These are phyloP conservation scores for Sisor rabdophorus DNA, from an alignment of 2,113 vertebrate species.

Conservation along the genomic window DNA sequence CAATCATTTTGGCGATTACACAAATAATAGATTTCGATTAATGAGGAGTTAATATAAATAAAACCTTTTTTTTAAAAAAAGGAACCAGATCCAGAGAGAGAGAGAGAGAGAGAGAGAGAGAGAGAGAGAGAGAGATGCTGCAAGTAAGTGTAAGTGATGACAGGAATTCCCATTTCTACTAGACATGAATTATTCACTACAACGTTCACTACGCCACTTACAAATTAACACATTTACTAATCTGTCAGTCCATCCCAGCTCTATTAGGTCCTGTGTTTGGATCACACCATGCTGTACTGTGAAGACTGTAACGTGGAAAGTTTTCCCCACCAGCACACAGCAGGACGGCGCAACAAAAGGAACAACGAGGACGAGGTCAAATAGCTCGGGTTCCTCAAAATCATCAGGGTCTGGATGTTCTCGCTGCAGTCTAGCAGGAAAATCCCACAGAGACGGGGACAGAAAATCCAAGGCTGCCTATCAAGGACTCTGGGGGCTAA, in stretches of 20 bases:
- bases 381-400: neutral
- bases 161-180: neutral
- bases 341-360: neutral
- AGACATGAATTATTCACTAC: neutral
- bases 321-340: neutral
- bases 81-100: no score
- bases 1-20: no score
- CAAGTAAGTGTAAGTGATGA: neutral
- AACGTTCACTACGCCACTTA: no score
- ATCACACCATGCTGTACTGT: neutral
- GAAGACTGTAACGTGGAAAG: neutral
- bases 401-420: neutral
- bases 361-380: neutral
- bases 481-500: neutral
- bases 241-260: no score
- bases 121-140: neutral
- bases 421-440: conserved; percentile 5
- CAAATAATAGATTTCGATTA: no score
- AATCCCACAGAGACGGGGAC: neutral
- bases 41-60: no score
- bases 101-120: neutral
- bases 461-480: neutral
- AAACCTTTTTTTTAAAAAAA: no score
- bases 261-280: no score
- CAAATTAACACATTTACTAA: no score